Percentiles rank a stretch among this genome's conserved stretches.
Conservation (phyloP, 2,113 vertebrate species). For the Chloebia gouldiae region DNA sequence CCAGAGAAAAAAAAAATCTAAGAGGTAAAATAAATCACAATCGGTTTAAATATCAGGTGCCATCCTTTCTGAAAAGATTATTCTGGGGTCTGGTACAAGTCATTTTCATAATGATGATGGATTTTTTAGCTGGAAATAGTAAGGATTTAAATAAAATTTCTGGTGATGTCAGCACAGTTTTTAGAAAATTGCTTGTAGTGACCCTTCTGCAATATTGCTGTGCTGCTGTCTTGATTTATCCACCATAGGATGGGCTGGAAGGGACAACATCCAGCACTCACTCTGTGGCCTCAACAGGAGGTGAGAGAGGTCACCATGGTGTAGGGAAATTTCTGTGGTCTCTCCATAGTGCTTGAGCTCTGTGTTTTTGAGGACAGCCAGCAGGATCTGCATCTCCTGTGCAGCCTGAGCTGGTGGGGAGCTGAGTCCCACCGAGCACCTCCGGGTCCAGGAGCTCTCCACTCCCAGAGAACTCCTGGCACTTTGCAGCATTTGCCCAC, state of each 20-base stretch:
- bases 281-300: background rate
- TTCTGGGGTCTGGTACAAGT: background rate
- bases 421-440: fast-evolving
- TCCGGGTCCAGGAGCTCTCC: fast-evolving
- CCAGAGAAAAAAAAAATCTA: background rate
- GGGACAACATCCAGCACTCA: background rate
- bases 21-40: background rate
- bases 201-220: background rate
- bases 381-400: background rate
- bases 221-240: background rate
- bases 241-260: background rate
- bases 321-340: background rate
- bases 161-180: constrained; percentile 19
- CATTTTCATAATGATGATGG: constrained; percentile 28
- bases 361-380: background rate
- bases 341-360: background rate
- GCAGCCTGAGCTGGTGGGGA: background rate
- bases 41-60: background rate
- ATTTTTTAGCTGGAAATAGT: constrained; percentile 40
- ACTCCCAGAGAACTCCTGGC: background rate
- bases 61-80: constrained; percentile 11
- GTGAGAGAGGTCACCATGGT: background rate
- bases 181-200: constrained; percentile 38
- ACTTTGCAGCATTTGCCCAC: background rate
- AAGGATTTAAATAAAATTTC: constrained; percentile 49